These are phyloP conservation scores for Goniozus legneri DNA, from an alignment of 1,140 invertebrate species.

Conservation along the genomic window DNA sequence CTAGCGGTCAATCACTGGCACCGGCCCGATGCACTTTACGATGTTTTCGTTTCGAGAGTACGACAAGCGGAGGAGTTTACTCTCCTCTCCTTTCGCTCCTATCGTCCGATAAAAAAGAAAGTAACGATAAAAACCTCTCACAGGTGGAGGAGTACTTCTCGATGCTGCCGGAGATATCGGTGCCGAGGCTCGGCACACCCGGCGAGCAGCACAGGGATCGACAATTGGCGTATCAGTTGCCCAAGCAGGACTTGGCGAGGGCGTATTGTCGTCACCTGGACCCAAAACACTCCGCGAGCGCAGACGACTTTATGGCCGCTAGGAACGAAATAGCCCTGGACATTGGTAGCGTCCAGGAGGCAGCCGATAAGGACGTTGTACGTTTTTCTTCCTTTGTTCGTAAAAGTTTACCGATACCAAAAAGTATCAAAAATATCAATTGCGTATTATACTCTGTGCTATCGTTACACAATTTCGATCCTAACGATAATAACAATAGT, in stretches of 20 bases:
- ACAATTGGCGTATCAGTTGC: conserved; percentile 84
- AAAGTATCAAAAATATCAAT: too few relatives aligned
- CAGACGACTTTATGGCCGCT: conserved; percentile 83
- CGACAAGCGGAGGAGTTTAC: too few relatives aligned
- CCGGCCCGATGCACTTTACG: conserved; percentile 6
- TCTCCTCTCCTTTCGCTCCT: too few relatives aligned
- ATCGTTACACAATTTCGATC: too few relatives aligned
- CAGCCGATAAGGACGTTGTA: conserved; percentile 50
- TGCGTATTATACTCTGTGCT: not conserved
- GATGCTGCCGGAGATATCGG: conserved; percentile 71
- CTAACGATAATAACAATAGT: too few relatives aligned
- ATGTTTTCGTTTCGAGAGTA: too few relatives aligned
- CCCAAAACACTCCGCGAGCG: conserved; percentile 69
- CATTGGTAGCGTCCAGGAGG: conserved; percentile 74
- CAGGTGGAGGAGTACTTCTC: conserved; percentile 67
- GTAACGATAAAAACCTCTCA: too few relatives aligned
- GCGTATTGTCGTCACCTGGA: conserved; percentile 86
- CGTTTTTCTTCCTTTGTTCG: too few relatives aligned
- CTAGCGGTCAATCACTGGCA: too few relatives aligned
- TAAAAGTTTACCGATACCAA: too few relatives aligned
- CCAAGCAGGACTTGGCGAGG: conserved; percentile 89
- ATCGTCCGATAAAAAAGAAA: too few relatives aligned
- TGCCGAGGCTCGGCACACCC: conserved; percentile 70
- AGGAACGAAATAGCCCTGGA: conserved; percentile 93
- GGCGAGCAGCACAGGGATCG: conserved; percentile 77